Evolutionary conservation across 2,888 invertebrate genomes (phyloP), one percentile per base, ranked within the genome.

Genomic region (Sphaeridia pumilis): DNA sequence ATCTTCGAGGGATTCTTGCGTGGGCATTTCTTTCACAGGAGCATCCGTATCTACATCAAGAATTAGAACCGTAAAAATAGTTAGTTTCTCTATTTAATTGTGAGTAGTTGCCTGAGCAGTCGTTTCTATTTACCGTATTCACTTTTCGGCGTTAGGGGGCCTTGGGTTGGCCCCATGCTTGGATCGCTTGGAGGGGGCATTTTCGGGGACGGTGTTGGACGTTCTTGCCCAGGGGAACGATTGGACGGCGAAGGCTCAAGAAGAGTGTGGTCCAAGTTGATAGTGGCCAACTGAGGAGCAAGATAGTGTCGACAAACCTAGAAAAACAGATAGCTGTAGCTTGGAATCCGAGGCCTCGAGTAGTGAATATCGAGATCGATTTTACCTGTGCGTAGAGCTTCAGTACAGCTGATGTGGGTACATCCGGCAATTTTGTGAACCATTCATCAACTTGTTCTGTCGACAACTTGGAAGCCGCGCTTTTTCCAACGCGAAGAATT

Each of bases 391-490:
- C 88, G 73, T 94, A 94, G 42, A 90, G 76, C 67, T 84, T 82
- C 66, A 95, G 75, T 72, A 88, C 83, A 64, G 84, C 84, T 21
- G 87, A 84, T 38, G 86, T 76, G 54, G 83, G 80, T 50, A 84
- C 83, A 66, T 87, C 83, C 2, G 86, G 88, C 49, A 92, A 73
- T 49, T 82, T 76, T 58, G 82, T 83, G 67, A 90, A 84, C 93
- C 93, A 94, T 41, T 92, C 92, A 67, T 92, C 90, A 4, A 83
- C 75, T 10, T 82, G 80, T 56, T 81, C 75, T 56, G 76, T 75
- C 7, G 78, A 76, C 50, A 80, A 69, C 66, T 80, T 81, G 56
- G 76, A 74, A 41, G 78, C 76, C 0, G 80, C 75, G 4, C 74
- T 74, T 66, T 81, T 80, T 2, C 86, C 83, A 2, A 92, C 86